Evolutionary conservation across 2,113 vertebrate genomes (phyloP).

Genomic region (Muscicapa adusta): DNA sequence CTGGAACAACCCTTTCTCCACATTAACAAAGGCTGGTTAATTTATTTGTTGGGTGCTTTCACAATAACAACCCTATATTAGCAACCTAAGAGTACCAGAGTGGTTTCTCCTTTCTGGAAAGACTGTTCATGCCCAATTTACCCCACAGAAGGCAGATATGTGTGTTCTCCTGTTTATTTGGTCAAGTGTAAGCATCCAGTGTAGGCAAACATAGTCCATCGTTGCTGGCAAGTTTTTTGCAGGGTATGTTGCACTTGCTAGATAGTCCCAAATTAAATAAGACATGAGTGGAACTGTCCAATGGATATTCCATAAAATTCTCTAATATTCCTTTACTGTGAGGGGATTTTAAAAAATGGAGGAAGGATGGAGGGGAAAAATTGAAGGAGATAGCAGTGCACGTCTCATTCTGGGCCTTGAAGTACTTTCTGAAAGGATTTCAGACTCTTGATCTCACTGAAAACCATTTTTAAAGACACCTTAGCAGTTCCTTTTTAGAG

Average conservation of each 20-base stretch:
- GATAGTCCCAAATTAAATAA: not conserved
- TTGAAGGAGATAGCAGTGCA: not conserved
- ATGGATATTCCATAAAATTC: not conserved
- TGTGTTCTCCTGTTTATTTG: not conserved
- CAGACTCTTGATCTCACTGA: not conserved
- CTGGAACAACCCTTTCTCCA: not conserved
- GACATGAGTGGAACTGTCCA: not conserved
- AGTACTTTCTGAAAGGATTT: not conserved
- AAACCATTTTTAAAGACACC: not conserved
- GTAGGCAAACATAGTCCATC: not conserved
- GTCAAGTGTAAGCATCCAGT: not conserved
- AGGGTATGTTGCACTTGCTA: not conserved
- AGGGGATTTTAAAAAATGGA: not conserved
- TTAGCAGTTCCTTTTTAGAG: not conserved
- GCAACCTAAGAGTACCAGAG: not conserved
- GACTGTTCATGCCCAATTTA: not conserved
- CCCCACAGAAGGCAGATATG: not conserved
- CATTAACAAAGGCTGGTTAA: not conserved
- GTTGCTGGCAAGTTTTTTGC: not conserved
- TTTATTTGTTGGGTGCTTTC: not conserved
- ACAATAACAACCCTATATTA: fast-evolving
- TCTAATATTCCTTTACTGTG: not conserved
- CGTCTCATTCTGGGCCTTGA: not conserved
- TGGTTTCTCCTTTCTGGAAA: not conserved
- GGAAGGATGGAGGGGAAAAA: not conserved